phyloP scores from a whole-genome alignment of 2,797 vertebrate species.

The Antrozous pallidus region DNA sequence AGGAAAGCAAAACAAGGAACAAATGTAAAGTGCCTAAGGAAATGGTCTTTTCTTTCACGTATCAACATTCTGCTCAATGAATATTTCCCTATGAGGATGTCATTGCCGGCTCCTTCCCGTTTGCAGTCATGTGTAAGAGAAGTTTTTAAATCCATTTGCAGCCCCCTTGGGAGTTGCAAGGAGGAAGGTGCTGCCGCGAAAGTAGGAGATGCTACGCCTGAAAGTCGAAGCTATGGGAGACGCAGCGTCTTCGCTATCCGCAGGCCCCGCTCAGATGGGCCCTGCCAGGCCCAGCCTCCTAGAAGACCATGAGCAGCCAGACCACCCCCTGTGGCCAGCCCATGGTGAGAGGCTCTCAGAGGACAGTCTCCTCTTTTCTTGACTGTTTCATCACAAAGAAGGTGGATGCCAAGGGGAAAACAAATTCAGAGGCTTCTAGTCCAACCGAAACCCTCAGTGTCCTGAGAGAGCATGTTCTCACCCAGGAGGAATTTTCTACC shows the following conservation, averaged over 20 bases:
- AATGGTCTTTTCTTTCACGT: conserved; percentile 42
- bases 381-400: background rate
- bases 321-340: no score
- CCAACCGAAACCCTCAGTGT: background rate
- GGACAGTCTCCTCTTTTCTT: background rate
- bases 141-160: conserved; percentile 61
- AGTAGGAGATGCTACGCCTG: conserved; percentile 21
- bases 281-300: background rate
- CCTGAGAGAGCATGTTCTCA: background rate
- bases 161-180: conserved; percentile 10
- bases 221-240: conserved; percentile 16
- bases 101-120: conserved; percentile 47
- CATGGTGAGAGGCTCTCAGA: background rate
- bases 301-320: background rate
- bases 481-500: background rate
- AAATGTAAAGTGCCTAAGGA: conserved; percentile 35
- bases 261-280: background rate
- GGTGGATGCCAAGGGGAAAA: background rate
- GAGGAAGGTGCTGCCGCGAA: conserved; percentile 58
- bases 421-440: background rate
- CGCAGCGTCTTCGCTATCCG: fast-evolving
- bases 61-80: conserved; percentile 57
- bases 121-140: conserved; percentile 54
- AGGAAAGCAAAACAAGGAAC: conserved; percentile 38
- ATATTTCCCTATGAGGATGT: conserved; percentile 54